These are phyloP conservation scores for Anthoscopus minutus DNA, from an alignment of 2,113 vertebrate genomes.

Conservation along the genomic window DNA sequence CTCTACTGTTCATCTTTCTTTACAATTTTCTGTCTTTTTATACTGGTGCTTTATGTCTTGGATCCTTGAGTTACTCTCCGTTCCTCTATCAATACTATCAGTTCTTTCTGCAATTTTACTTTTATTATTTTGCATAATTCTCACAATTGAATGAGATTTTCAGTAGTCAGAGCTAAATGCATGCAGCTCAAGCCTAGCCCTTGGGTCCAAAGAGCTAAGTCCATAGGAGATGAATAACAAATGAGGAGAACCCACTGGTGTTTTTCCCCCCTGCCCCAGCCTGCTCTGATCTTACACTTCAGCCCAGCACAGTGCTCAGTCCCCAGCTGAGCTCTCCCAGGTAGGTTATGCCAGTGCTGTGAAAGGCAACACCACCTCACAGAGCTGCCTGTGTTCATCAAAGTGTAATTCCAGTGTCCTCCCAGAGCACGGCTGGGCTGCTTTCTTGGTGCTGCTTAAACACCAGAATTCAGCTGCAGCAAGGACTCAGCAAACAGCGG, in stretches of 20 bases:
- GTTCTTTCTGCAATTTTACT: background rate
- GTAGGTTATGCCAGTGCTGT: background rate
- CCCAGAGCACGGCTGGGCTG: rapidly evolving
- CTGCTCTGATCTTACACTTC: background rate
- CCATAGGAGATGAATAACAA: background rate
- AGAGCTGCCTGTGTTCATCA: background rate
- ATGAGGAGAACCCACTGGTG: background rate
- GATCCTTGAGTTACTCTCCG: background rate
- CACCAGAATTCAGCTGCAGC: background rate
- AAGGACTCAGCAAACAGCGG: background rate
- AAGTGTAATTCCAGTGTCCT: background rate
- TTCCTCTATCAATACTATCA: background rate
- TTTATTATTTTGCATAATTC: background rate
- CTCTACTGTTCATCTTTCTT: background rate
- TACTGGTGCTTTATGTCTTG: background rate
- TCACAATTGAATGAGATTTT: background rate
- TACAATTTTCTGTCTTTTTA: background rate
- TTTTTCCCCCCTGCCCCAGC: background rate
- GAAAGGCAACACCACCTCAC: background rate
- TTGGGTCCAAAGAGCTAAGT: background rate
- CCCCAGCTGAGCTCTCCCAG: background rate
- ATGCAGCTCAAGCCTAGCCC: background rate
- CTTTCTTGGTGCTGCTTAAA: background rate
- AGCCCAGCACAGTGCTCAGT: background rate
- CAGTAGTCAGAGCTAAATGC: background rate